A percentile compares a stretch with the other conserved stretches of the same genome.
Conservation (phyloP, 2,888 invertebrate species). For the Agrotis exclamationis region DNA sequence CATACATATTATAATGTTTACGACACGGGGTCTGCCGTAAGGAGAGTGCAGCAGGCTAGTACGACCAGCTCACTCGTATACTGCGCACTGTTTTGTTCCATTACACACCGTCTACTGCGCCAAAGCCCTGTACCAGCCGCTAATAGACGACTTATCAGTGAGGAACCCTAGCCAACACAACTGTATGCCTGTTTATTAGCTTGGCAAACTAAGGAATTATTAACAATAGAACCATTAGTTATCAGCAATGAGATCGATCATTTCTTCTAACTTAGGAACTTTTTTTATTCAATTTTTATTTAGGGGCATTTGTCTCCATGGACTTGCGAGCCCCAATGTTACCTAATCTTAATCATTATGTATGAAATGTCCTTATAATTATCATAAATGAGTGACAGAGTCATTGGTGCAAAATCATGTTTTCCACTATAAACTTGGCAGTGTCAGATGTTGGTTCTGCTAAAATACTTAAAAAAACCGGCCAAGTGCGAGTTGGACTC, state of each 20-base stretch:
- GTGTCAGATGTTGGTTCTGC: no score
- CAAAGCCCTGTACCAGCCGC: neutral
- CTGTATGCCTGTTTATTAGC: neutral
- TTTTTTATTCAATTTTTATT: no score
- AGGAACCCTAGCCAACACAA: neutral
- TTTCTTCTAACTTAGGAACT: slow-evolving; percentile 5
- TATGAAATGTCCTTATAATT: no score
- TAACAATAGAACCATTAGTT: neutral
- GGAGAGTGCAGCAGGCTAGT: neutral
- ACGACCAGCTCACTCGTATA: neutral
- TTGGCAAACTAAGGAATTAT: neutral
- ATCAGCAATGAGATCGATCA: neutral
- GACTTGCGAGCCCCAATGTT: no score
- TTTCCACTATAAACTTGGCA: no score
- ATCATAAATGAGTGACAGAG: no score
- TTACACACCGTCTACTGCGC: neutral
- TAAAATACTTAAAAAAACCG: no score
- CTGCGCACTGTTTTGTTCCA: slow-evolving; percentile 3
- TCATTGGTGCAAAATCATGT: no score
- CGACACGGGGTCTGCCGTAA: neutral
- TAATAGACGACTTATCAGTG: neutral
- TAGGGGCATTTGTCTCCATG: no score
- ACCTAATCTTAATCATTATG: no score
- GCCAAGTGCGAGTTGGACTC: no score
- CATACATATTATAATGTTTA: neutral